Base-by-base conservation (phyloP, 2,797 vertebrate genomes). In the Coendou prehensilis region DNA sequence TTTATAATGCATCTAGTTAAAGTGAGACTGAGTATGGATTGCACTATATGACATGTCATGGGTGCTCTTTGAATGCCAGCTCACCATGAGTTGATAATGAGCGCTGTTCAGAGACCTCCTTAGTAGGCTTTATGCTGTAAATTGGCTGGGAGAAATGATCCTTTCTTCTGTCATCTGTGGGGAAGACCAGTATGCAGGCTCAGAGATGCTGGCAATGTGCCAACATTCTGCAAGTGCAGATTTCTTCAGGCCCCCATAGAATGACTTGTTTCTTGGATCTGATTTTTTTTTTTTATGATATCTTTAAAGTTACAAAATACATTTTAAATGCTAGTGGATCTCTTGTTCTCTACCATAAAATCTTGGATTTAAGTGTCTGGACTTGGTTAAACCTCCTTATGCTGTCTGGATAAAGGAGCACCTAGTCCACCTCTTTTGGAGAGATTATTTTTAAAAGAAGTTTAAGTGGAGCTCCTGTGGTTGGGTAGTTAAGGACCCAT, bases 11-110 rank as follows among this genome's bases (percentile, higher is more conserved):
- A 33, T 84, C 94, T 83, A 52, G 57, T 96, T 86, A 86, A 47
- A 95, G 26, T 8, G 85, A 56, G 94, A 26, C 71, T 81, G 83
- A 81, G 23, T 83, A 14, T 87, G 22, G 54, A 28, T 63, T 61
- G 69, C 64, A 26, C 7, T 45, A 0, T 33, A 45, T 67, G 26
- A 83, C 11, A 1, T 95, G 59, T 92, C 93, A 59, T 5, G 23
- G 33, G 28, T 85, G 57, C 23, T 23, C 82, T 96, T 94, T 80
- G 92, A 97, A 90, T 88, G 83, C 86, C 61, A 94, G 75, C 87
- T 89, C 95, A 97, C 96, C 9, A 28, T 41, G 50, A 59, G 78
- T 47, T 96, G 94, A 81, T 91, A 96, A 94, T 82, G 52, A 96
- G 52, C 88, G 50, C 85, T 81, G 56, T 97, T 88, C 76, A 93